Base-by-base conservation (phyloP, 2,888 invertebrate species). In the Bibio marci region DNA sequence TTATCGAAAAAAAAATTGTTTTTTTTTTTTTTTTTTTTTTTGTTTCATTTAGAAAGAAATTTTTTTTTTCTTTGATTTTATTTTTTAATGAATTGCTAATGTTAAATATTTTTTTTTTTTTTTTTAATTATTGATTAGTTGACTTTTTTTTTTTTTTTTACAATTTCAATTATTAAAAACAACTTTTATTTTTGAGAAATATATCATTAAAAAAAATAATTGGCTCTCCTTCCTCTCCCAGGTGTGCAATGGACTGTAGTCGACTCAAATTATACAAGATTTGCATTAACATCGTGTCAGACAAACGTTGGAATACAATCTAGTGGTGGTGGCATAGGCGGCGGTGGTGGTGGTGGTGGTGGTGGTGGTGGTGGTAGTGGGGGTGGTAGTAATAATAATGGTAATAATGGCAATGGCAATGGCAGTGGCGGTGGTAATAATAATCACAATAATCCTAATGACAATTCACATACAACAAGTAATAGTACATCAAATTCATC, bases 171-270 rank as follows among this genome's bases (percentile, higher is more conserved):
- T n/a, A n/a, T n/a, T n/a, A n/a, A n/a, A n/a, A n/a, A n/a, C n/a
- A n/a, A n/a, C n/a, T n/a, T n/a, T n/a, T n/a, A n/a, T n/a, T n/a
- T n/a, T n/a, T n/a, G n/a, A n/a, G n/a, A n/a, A n/a, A n/a, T n/a
- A n/a, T n/a, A n/a, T n/a, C n/a, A n/a, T n/a, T n/a, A n/a, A n/a
- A n/a, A 28, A 33, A 33, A 33, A 18, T 39, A 39, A 39, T 39
- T 39, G 39, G 39, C 39, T 39, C 39, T 39, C 34, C 70, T 66
- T 65, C 65, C 66, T 66, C 66, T 72, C 73, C 72, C 76, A 81
- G 81, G 80, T 70, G 75, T 79, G 66, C 81, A 80, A 67, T 82
- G 82, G 82, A 77, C 77, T 64, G 76, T 81, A 69, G 73, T 81
- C 73, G 81, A 82, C 69, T 76, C 80, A 64, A 72, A 75, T 57